These are phyloP conservation scores for Setophaga kirtlandii DNA, from an alignment of 2,113 vertebrate species.

Conservation along the genomic window DNA sequence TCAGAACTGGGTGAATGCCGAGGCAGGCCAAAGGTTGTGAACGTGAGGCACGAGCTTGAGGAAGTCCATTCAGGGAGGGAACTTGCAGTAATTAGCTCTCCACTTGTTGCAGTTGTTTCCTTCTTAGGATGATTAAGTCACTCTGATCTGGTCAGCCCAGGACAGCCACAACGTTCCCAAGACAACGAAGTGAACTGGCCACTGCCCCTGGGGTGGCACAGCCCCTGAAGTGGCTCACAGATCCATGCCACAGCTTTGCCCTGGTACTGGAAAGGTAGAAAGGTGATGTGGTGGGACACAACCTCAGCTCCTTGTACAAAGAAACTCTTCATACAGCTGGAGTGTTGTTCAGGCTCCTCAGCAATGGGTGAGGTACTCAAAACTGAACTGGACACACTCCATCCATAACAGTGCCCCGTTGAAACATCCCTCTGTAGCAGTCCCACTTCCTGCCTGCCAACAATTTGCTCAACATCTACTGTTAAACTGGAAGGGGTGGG, in stretches of 20 bases:
- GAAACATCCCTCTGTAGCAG: neutral
- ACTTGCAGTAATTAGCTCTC: neutral
- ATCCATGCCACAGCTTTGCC: neutral
- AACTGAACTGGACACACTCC: neutral
- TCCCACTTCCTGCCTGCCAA: neutral
- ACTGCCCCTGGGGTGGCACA: neutral
- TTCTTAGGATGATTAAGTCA: constrained; percentile 4
- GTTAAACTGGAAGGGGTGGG: neutral
- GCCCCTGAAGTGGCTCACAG: neutral
- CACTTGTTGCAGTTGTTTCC: constrained; percentile 29
- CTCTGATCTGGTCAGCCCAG: neutral
- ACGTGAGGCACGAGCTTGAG: neutral
- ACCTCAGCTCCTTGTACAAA: neutral
- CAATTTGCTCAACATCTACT: neutral
- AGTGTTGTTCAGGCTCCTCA: neutral
- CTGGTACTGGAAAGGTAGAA: neutral
- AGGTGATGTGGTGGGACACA: neutral
- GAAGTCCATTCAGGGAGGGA: neutral
- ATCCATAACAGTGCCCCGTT: neutral
- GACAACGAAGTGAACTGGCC: neutral
- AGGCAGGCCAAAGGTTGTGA: neutral
- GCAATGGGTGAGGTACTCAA: neutral
- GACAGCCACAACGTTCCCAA: neutral
- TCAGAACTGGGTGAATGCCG: neutral
- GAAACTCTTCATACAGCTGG: neutral